Percentiles rank a stretch among this genome's conserved stretches.
Conservation (phyloP, 2,113 vertebrate genomes). For the Thryonomys swinderianus region DNA sequence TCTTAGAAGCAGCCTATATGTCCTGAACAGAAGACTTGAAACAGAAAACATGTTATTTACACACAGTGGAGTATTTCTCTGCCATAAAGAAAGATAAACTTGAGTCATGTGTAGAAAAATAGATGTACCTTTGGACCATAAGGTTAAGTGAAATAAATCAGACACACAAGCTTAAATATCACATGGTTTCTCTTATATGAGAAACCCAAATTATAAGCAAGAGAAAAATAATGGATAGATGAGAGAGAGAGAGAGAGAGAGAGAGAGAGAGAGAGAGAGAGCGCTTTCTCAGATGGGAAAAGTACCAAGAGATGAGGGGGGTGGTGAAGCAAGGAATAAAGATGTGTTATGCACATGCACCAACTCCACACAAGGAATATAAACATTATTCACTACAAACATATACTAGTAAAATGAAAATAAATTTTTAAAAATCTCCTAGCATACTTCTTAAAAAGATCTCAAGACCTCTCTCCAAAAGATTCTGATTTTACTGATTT, state of each 20-base stretch:
- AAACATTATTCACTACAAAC: neutral
- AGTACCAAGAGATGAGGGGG: neutral
- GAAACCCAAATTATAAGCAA: neutral
- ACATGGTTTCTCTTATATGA: neutral
- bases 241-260: too few relatives aligned
- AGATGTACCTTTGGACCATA: neutral
- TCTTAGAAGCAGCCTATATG: neutral
- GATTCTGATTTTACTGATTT: neutral
- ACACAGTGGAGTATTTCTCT: neutral
- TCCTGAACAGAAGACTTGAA: neutral
- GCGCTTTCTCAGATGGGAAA: neutral
- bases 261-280: too few relatives aligned
- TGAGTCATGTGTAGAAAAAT: neutral
- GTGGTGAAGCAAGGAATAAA: neutral
- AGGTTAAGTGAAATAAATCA: neutral
- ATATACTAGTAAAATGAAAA: neutral
- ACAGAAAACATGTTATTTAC: neutral
- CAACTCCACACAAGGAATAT: neutral
- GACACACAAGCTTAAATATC: neutral
- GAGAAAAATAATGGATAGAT: neutral
- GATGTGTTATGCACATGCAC: neutral
- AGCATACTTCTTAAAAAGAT: constrained; percentile 6
- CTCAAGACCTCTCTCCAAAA: neutral
- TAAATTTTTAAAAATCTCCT: neutral
- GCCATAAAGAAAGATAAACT: neutral